Base-by-base conservation (phyloP, 2,797 vertebrate species). In the Botia almorhae region DNA sequence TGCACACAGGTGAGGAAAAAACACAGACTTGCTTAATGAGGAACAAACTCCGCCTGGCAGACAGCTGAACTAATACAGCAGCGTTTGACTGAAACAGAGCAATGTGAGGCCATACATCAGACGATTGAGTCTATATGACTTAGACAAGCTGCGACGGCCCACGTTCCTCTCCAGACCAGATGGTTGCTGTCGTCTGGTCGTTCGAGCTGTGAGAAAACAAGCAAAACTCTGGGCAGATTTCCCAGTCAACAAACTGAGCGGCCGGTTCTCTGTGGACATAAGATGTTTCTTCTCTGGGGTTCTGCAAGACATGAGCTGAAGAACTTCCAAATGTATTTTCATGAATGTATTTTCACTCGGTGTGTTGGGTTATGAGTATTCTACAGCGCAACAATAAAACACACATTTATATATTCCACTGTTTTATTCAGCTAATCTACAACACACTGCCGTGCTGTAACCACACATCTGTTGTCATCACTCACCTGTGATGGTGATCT, bases 401-500 rank as follows among this genome's bases (percentile, higher is more conserved):
- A 5, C 39, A 43, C 8, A 8, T 8, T 39, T 39, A 7, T 39
- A 46, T 46, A 46, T 46, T 1, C 7, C 39, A 29, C 29, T 1
- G 1, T 1, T 33, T 33, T 33, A 1, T 33, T 33, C 33, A 1
- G 43, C 10, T 46, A 1, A 46, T 46, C 8, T 11, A 10, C 8
- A 46, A 46, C 43, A 46, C 10, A 11, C 43, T 46, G 43, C 43
- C 10, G 7, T 46, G 43, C 43, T 46, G 19, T 5, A 21, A 1
- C 7, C 7, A 7, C 19, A 0, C 23, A 16, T 61, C 58, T 65
- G 63, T 39, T 36, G 7, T 7, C 11, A 17, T n/a, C 29, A 48
- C 85, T 87, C 84, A 96, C 95, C 98, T 91, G 96, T 99, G 83
- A 99, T 99, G 85, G 93, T 97, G 90, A 99, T 95, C 91, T 99